Evolutionary conservation across 2,113 vertebrate species (phyloP).

Genomic region (Eidolon helvum): DNA sequence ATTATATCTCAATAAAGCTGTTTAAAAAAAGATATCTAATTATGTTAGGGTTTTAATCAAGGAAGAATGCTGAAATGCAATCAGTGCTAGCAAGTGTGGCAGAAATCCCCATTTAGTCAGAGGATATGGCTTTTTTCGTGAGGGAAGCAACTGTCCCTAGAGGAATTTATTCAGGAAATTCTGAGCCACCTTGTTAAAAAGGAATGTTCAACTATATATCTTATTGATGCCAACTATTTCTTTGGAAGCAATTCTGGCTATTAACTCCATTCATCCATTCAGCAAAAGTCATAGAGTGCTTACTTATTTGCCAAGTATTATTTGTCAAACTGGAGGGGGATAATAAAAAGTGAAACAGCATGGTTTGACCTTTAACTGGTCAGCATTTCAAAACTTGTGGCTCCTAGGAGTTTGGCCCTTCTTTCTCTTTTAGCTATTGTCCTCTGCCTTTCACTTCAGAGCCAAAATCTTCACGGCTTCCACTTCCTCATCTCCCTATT

Average conservation of each 20-base stretch:
- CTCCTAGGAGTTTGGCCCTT: background rate
- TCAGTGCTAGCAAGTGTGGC: background rate
- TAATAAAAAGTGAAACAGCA: background rate
- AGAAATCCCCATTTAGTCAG: background rate
- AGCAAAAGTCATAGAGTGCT: slow-evolving; percentile 34
- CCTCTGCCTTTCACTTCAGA: background rate
- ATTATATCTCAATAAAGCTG: background rate
- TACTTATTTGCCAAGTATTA: slow-evolving; percentile 32
- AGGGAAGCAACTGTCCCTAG: background rate
- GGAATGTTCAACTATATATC: background rate
- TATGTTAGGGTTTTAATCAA: slow-evolving; percentile 27
- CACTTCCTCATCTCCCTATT: background rate
- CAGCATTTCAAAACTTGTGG: slow-evolving; percentile 12
- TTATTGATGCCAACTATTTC: slow-evolving; percentile 16
- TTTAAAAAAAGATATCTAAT: background rate
- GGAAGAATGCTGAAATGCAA: slow-evolving; percentile 4
- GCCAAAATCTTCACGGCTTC: background rate
- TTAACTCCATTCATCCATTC: slow-evolving; percentile 41
- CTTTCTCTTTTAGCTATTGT: background rate
- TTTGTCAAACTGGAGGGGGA: slow-evolving; percentile 31
- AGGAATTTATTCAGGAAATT: slow-evolving; percentile 47
- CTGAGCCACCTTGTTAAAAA: slow-evolving; percentile 46
- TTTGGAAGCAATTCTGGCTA: slow-evolving; percentile 32
- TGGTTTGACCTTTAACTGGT: background rate
- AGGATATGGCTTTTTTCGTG: background rate